Conservation (phyloP, 1,140 invertebrate species). For the Drosophila oshimai region DNA sequence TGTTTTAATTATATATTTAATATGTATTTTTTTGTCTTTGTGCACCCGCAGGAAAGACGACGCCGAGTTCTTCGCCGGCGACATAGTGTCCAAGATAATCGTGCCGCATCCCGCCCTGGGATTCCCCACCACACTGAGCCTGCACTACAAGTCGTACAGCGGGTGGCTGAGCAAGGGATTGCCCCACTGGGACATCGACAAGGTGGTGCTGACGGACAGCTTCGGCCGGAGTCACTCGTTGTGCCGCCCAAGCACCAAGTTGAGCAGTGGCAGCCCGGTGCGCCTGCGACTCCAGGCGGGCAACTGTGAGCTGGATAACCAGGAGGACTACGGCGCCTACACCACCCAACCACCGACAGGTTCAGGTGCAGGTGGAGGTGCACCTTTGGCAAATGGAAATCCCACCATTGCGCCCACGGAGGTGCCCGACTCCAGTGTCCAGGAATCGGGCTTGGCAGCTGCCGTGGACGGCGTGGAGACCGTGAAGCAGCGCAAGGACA, state of each 20-base stretch:
- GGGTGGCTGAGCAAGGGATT: conserved; percentile 95
- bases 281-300: conserved; percentile 89
- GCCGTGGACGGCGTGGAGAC: conserved; percentile 67
- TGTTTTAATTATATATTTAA: too few relatives aligned
- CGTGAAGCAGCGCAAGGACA: conserved; percentile 72
- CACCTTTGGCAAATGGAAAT: background rate
- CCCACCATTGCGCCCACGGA: conserved; percentile 5
- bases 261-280: conserved; percentile 89
- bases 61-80: conserved; percentile 88
- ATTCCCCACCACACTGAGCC: conserved; percentile 87
- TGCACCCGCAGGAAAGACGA: conserved; percentile 87
- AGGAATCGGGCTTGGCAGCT: conserved; percentile 51
- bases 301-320: conserved; percentile 87
- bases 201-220: conserved; percentile 92
- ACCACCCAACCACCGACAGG: conserved; percentile 48
- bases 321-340: conserved; percentile 74
- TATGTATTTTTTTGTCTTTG: too few relatives aligned
- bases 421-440: conserved; percentile 61
- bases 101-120: conserved; percentile 93
- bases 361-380: background rate
- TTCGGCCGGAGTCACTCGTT: conserved; percentile 92
- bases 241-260: conserved; percentile 88
- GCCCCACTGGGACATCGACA: conserved; percentile 90
- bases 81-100: conserved; percentile 89
- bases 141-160: conserved; percentile 94